phyloP scores from a whole-genome alignment of 2,113 vertebrate genomes.

The Laticauda colubrina region DNA sequence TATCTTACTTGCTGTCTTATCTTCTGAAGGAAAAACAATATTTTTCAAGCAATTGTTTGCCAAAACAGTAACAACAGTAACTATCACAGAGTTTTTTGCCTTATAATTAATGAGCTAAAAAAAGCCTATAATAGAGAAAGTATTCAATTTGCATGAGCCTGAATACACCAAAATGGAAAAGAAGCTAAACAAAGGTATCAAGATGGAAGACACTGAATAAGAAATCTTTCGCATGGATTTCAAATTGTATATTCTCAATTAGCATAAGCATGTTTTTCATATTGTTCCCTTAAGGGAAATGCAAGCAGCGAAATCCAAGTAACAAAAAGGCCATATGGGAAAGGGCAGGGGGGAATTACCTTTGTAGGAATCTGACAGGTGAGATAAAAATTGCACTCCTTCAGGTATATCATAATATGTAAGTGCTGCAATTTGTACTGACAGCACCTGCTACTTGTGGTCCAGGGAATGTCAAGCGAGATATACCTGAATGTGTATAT shows the following conservation, averaged over 20 bases:
- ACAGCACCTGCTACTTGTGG: conserved; percentile 60
- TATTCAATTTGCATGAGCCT: neutral
- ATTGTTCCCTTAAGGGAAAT: neutral
- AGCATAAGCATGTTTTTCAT: neutral
- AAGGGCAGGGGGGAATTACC: conserved; percentile 13
- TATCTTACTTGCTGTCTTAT: conserved; percentile 7
- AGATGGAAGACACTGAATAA: neutral
- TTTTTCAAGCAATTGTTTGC: neutral
- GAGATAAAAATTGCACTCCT: conserved; percentile 44
- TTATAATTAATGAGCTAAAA: neutral
- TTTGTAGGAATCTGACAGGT: conserved; percentile 29
- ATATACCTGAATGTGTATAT: neutral
- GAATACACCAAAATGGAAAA: neutral
- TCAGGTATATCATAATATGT: conserved; percentile 40
- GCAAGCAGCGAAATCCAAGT: neutral
- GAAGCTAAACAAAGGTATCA: neutral
- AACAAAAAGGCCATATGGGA: conserved; percentile 19
- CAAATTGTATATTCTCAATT: neutral
- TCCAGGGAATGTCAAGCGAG: conserved; percentile 43
- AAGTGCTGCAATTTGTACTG: conserved; percentile 54
- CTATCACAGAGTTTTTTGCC: neutral
- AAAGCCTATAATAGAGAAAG: neutral
- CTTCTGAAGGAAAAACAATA: conserved; percentile 24
- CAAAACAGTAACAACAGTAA: conserved; percentile 1
- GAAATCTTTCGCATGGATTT: neutral